These are phyloP conservation scores for Lasioglossum malachurum DNA, from an alignment of 2,888 invertebrate genomes.

Conservation along the genomic window DNA sequence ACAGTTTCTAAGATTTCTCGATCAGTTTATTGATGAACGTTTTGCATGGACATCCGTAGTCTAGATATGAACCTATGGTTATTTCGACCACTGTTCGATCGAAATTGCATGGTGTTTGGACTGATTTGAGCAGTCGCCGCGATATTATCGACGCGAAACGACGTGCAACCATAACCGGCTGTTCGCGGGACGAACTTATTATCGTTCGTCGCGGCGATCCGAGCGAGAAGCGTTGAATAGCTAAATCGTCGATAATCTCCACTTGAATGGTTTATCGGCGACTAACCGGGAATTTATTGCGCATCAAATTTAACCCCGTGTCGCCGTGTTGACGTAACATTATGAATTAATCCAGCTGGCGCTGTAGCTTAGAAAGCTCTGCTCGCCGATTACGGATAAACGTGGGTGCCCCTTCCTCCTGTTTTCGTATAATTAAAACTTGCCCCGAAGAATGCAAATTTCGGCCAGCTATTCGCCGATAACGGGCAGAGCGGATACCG, in stretches of 20 bases:
- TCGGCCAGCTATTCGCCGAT: conserved; percentile 30
- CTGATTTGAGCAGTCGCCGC: neutral
- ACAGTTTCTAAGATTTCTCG: too few species aligned
- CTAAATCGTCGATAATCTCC: conserved; percentile 59
- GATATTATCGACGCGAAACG: neutral
- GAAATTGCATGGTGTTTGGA: neutral
- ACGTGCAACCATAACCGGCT: neutral
- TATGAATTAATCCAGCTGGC: conserved; percentile 64
- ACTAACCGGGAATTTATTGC: conserved; percentile 58
- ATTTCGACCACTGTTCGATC: too few species aligned
- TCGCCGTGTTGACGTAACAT: conserved; percentile 56
- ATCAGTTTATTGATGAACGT: too few species aligned
- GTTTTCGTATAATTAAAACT: conserved; percentile 66
- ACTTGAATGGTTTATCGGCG: conserved; percentile 50
- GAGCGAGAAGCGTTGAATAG: conserved; percentile 12
- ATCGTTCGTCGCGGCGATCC: neutral
- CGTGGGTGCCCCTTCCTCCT: neutral
- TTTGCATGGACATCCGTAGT: too few species aligned
- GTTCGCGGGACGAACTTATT: conserved; percentile 12
- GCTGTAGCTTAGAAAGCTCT: conserved; percentile 53
- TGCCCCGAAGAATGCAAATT: conserved; percentile 47
- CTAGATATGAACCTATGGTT: too few species aligned
- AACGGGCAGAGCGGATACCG: conserved; percentile 5
- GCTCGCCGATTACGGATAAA: conserved; percentile 46
- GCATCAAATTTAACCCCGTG: conserved; percentile 57